A percentile compares a stretch with the other conserved stretches of the same genome.
Conservation (phyloP, 2,113 vertebrate species). For the Bubo blakistoni region DNA sequence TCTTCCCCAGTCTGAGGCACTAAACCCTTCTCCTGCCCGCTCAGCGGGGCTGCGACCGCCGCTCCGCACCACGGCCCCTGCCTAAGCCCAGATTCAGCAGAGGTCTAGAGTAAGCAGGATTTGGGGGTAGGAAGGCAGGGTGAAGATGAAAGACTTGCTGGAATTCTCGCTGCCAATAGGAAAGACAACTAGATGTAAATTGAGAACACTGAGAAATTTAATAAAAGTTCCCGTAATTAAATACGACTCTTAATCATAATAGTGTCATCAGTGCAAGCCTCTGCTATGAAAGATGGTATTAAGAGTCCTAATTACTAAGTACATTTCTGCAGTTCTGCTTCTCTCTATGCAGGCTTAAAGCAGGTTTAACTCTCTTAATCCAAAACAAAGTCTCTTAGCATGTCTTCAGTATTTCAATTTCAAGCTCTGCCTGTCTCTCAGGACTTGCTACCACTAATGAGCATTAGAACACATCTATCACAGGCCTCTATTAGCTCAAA, state of each 20-base stretch:
- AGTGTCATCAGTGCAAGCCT: background rate
- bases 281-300: constrained; percentile 11
- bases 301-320: constrained; percentile 1
- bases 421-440: constrained; percentile 49
- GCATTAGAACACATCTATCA: background rate
- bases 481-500: background rate
- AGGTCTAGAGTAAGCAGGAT: background rate
- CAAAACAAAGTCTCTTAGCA: constrained; percentile 42
- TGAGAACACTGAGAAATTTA: background rate
- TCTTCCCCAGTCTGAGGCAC: background rate
- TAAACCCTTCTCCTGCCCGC: background rate
- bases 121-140: background rate
- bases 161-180: background rate
- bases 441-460: constrained; percentile 35
- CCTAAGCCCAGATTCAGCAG: background rate
- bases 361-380: constrained; percentile 63
- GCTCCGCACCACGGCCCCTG: background rate
- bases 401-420: constrained; percentile 1
- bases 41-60: background rate
- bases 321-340: background rate
- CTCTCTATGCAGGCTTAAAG: constrained; percentile 12
- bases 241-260: background rate
- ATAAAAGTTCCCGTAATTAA: background rate
- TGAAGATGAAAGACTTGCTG: background rate
- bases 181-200: background rate